Evolutionary conservation across 2,888 invertebrate genomes (phyloP).

Genomic region (Macaria notata): DNA sequence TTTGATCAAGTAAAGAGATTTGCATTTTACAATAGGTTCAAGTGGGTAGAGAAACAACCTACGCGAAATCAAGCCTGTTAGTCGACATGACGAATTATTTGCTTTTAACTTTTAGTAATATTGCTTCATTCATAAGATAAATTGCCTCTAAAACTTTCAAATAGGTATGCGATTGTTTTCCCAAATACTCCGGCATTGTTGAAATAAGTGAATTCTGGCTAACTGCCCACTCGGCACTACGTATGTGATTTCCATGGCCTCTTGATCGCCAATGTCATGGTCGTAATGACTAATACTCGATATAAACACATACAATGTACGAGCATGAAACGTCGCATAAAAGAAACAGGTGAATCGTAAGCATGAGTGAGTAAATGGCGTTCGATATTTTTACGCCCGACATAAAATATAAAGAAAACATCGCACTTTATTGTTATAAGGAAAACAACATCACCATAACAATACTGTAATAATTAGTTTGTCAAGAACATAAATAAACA

Average conservation of each 20-base stretch:
- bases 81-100: slow-evolving; percentile 2
- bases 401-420: not conserved
- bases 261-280: slow-evolving; percentile 28
- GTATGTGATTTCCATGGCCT: slow-evolving; percentile 9
- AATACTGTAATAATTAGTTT: no score
- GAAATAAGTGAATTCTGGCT: slow-evolving; percentile 15
- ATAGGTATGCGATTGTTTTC: slow-evolving; percentile 7
- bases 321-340: not conserved
- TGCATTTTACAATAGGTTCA: slow-evolving; percentile 6
- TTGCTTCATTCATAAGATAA: slow-evolving; percentile 3
- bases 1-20: slow-evolving; percentile 1
- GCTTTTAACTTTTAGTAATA: not conserved
- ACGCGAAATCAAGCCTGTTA: slow-evolving; percentile 13
- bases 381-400: not conserved
- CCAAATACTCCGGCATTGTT: slow-evolving; percentile 5
- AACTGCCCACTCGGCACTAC: slow-evolving; percentile 10
- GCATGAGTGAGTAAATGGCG: not conserved
- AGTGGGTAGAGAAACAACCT: slow-evolving; percentile 11
- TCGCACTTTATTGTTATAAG: not conserved
- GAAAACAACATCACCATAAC: not conserved
- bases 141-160: not conserved
- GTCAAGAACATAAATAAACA: no score
- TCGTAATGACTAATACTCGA: slow-evolving; percentile 20
- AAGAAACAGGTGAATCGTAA: not conserved
- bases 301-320: not conserved